These are phyloP conservation scores for Sebastes taczanowskii DNA, from an alignment of 2,797 vertebrate genomes.

Conservation along the genomic window DNA sequence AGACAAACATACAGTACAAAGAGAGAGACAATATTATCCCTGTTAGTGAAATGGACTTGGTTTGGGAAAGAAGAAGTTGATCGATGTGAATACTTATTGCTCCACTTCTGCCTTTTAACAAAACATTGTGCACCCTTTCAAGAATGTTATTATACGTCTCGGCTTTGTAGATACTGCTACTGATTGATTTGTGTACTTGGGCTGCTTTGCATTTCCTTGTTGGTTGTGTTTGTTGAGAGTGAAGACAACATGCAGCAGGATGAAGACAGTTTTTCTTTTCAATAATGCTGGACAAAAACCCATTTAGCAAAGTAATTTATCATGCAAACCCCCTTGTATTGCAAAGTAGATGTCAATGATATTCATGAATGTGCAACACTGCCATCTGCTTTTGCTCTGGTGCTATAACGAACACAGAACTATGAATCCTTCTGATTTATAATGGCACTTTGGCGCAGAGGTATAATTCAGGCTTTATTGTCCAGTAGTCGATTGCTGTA, in stretches of 20 bases:
- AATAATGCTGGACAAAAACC: background rate
- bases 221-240: background rate
- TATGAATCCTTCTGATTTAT: background rate
- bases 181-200: background rate
- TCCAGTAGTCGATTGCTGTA: background rate
- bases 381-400: conserved; percentile 42
- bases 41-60: background rate
- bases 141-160: background rate
- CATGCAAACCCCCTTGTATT: background rate
- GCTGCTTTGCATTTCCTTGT: background rate
- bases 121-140: background rate
- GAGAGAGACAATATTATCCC: background rate
- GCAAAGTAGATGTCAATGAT: background rate
- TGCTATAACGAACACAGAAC: conserved; percentile 6
- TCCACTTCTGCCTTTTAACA: background rate
- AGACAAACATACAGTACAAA: background rate
- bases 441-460: background rate
- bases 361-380: conserved; percentile 25
- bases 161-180: background rate
- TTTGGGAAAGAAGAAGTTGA: background rate
- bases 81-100: background rate
- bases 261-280: background rate
- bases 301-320: background rate
- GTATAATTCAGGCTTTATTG: background rate
- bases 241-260: background rate